Evolutionary conservation across 1,140 invertebrate genomes (phyloP), one percentile per base, ranked within the genome.

Genomic region (Magallana ariakensis): DNA sequence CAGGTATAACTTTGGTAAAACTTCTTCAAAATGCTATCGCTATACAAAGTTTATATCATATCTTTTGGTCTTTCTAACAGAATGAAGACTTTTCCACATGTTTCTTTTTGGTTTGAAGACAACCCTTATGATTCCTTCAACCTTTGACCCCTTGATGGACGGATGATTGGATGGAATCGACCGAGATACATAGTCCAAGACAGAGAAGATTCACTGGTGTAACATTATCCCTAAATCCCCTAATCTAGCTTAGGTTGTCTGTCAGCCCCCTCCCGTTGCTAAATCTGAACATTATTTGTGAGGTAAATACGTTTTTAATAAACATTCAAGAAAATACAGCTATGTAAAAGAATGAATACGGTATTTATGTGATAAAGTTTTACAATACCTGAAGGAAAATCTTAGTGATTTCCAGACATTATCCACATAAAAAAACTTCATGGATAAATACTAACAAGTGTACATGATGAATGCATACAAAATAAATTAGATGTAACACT

Each of bases 111-210:
- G 62, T 22, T 75, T 75, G 19, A 70, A 75, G 66, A 75, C 66
- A 75, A 75, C 66, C 66, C 22, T 66, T 46, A 46, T 66, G 13
- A 26, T 75, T 75, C 22, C 66, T 75, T 60, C 13, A 58, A 60
- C 11, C 9, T 60, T 33, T 75, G 66, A 75, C 66, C 66, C 66
- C 66, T 75, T 26, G 66, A 75, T 75, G 66, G 66, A 75, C 66
- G 66, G 66, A 75, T 75, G 66, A 75, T 75, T 75, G 66, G 66
- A 75, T 75, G 66, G 66, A 75, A 75, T 75, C 66, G 22, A 75
- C 66, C 66, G 22, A 75, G 66, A 75, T 75, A 75, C 22, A 75
- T 26, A 75, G 66, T 26, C 66, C 66, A 75, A 75, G 66, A 75
- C 66, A 75, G 66, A 75, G 33, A 75, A 75, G 66, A 26, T 33